phyloP scores from a whole-genome alignment of 2,113 vertebrate species.

The Montifringilla adamsi region DNA sequence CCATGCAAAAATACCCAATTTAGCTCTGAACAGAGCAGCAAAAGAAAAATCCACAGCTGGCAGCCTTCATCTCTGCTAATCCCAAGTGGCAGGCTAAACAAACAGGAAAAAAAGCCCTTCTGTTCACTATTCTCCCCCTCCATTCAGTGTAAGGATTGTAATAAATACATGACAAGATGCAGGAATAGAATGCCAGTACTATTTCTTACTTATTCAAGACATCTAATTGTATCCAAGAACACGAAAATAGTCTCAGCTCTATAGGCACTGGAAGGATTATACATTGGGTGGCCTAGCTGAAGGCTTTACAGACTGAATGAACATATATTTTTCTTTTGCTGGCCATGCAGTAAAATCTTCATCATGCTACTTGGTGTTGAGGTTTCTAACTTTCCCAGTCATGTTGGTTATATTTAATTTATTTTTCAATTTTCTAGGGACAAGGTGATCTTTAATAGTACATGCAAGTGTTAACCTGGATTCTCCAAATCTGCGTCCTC shows the following conservation, averaged over 20 bases:
- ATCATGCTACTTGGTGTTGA: background rate
- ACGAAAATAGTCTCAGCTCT: background rate
- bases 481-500: background rate
- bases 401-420: background rate
- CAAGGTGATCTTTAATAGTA: background rate
- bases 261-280: background rate
- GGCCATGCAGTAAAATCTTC: background rate
- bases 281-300: background rate
- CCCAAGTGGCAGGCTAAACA: background rate
- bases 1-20: background rate
- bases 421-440: background rate
- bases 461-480: background rate
- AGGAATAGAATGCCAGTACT: background rate
- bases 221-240: background rate
- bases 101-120: background rate
- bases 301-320: background rate
- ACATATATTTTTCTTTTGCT: background rate
- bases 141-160: background rate
- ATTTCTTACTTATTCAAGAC: background rate
- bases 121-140: background rate
- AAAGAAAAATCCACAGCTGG: slow-evolving; percentile 32
- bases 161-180: background rate
- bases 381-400: background rate
- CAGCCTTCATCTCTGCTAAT: background rate
- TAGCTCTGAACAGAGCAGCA: slow-evolving; percentile 5